phyloP scores from a whole-genome alignment of 2,888 invertebrate species.

The Cinara cedri region DNA sequence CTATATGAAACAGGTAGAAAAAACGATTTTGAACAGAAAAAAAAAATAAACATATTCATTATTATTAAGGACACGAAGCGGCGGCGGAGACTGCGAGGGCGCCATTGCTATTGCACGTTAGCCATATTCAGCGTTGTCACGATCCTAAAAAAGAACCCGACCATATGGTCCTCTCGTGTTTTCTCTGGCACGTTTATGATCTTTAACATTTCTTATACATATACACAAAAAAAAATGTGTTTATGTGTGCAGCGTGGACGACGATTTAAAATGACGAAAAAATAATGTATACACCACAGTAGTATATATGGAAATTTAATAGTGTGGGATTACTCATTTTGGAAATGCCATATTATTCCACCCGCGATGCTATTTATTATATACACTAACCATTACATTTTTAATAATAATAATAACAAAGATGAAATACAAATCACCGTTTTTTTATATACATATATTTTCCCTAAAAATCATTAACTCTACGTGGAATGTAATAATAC shows the following conservation, averaged over 20 bases:
- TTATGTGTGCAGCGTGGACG: slow-evolving; percentile 13
- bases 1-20: background rate
- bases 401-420: slow-evolving; percentile 14
- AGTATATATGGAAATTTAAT: slow-evolving; percentile 52
- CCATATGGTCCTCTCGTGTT: slow-evolving; percentile 56
- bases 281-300: slow-evolving; percentile 39
- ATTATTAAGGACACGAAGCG: background rate
- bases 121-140: slow-evolving; percentile 57
- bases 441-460: no score
- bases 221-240: background rate
- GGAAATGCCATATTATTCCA: slow-evolving; percentile 50
- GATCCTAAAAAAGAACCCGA: slow-evolving; percentile 56
- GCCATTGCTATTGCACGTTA: slow-evolving; percentile 48
- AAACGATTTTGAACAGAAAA: slow-evolving; percentile 36
- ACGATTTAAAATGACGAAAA: slow-evolving; percentile 47
- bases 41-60: background rate
- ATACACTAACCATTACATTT: background rate
- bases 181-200: slow-evolving; percentile 57
- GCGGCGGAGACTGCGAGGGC: slow-evolving; percentile 45
- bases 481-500: no score
- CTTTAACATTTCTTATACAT: slow-evolving; percentile 47
- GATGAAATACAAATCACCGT: slow-evolving; percentile 15
- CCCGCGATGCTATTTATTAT: background rate
- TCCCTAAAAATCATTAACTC: no score
- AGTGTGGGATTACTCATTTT: slow-evolving; percentile 54